Conservation (phyloP, 2,113 vertebrate genomes). For the Gavia stellata region DNA sequence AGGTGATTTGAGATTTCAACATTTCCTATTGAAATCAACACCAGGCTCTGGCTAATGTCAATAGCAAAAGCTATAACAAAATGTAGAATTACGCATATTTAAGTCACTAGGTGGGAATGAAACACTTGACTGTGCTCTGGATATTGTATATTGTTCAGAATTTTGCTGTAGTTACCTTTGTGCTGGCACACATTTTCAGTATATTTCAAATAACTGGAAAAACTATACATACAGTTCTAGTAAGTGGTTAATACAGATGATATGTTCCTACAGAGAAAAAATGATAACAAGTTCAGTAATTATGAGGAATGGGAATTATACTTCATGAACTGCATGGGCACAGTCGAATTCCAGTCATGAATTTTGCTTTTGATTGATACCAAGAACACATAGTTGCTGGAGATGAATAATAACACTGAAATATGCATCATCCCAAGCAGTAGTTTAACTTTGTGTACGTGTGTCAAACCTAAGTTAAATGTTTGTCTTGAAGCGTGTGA, state of each 20-base stretch:
- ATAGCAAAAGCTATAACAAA: neutral
- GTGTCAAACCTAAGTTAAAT: neutral
- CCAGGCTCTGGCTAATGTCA: neutral
- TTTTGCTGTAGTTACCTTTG: neutral
- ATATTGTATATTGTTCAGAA: neutral
- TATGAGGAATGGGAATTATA: neutral
- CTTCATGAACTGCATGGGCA: neutral
- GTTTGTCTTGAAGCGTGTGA: neutral
- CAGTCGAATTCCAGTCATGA: neutral
- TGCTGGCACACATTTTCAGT: neutral
- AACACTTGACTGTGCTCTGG: neutral
- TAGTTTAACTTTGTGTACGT: neutral
- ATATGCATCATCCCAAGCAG: neutral
- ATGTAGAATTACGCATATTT: neutral
- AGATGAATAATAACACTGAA: neutral
- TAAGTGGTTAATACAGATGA: slow-evolving; percentile 4
- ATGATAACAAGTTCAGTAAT: neutral
- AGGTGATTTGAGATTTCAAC: neutral
- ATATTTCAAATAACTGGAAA: neutral
- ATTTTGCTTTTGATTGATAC: slow-evolving; percentile 31
- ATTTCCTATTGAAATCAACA: neutral
- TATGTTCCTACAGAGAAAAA: neutral
- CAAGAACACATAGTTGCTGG: neutral
- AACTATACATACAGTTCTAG: neutral
- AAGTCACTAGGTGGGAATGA: neutral